Percentiles rank a stretch among this genome's conserved stretches.
These are phyloP conservation scores for Drosophila arizonae DNA, from an alignment of 1,140 invertebrate species.

Conservation along the genomic window DNA sequence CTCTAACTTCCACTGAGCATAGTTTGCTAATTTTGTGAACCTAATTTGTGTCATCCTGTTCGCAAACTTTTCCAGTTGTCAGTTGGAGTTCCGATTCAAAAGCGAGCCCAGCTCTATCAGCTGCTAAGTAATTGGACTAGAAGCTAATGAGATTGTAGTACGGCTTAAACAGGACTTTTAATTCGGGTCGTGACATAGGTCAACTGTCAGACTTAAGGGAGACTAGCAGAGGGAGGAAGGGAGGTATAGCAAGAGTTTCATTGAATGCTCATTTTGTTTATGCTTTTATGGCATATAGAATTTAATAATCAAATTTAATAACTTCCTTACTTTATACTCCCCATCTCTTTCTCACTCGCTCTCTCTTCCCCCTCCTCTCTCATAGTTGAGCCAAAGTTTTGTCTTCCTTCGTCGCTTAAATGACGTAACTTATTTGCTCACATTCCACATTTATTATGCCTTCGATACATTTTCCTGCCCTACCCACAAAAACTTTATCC, in stretches of 20 bases:
- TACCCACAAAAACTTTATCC: constrained; percentile 21
- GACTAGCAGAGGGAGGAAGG: no score
- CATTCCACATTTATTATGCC: constrained; percentile 37
- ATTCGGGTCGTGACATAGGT: not conserved
- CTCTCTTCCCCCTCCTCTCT: not conserved
- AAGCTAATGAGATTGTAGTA: constrained; percentile 25
- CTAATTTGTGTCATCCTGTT: constrained; percentile 77
- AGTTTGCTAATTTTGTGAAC: constrained; percentile 69
- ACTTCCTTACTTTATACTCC: not conserved
- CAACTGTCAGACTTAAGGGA: not conserved
- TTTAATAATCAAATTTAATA: no score
- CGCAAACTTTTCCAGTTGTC: constrained; percentile 54
- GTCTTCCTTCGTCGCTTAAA: constrained; percentile 6
- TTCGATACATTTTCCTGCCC: constrained; percentile 26
- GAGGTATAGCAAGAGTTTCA: no score
- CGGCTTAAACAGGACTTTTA: not conserved
- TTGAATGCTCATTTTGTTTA: no score
- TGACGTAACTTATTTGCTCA: constrained; percentile 42
- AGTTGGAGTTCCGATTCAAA: constrained; percentile 10
- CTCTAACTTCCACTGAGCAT: constrained; percentile 31
- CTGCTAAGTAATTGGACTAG: constrained; percentile 35
- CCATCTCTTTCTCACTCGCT: not conserved
- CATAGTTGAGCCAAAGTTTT: not conserved
- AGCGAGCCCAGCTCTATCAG: constrained; percentile 17
- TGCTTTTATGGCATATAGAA: no score